phyloP scores from a whole-genome alignment of 2,797 vertebrate species.

The Bovichtus diacanthus region DNA sequence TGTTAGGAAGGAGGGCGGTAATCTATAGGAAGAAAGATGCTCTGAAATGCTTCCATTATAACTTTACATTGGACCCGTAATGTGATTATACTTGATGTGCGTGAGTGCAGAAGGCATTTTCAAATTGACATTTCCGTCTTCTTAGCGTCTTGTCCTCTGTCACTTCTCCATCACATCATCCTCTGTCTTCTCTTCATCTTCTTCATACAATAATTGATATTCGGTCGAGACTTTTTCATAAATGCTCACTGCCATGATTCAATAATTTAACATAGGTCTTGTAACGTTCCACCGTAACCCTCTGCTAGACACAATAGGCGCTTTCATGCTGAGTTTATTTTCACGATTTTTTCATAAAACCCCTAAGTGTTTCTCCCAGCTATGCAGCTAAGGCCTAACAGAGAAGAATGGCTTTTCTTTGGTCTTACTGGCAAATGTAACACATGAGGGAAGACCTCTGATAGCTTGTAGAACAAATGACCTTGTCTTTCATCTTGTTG shows the following conservation, averaged over 20 bases:
- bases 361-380: not conserved
- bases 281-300: not conserved
- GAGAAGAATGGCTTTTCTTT: not conserved
- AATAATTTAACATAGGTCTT: not conserved
- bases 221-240: not conserved
- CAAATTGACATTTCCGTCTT: slow-evolving; percentile 6
- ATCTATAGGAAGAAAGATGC: not conserved
- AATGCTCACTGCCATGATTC: slow-evolving; percentile 11
- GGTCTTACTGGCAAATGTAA: not conserved
- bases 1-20: not conserved
- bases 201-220: not conserved
- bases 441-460: not conserved
- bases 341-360: not conserved
- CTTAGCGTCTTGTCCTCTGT: not conserved
- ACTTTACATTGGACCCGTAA: not conserved
- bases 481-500: not conserved
- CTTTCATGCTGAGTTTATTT: slow-evolving; percentile 20
- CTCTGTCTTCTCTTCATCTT: not conserved
- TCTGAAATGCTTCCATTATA: not conserved
- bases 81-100: not conserved
- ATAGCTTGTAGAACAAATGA: not conserved
- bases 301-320: not conserved
- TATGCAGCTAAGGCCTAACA: not conserved
- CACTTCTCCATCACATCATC: not conserved
- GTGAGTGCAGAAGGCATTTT: not conserved